Conservation (phyloP, 2,797 vertebrate species). For the Garrulus glandarius region DNA sequence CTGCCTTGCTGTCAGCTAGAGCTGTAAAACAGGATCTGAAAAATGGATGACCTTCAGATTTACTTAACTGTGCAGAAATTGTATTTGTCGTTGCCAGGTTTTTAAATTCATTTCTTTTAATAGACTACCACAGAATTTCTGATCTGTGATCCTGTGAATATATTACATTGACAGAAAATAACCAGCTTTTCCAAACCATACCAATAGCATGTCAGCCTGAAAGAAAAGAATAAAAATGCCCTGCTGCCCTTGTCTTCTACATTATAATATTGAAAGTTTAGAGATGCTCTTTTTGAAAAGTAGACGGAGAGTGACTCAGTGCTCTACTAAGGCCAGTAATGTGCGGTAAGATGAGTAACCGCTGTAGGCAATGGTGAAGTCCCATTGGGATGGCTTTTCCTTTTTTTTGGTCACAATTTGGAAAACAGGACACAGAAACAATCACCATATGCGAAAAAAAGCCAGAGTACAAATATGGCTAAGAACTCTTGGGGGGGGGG, state of each 20-base stretch:
- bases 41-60: background rate
- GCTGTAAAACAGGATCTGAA: background rate
- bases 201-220: background rate
- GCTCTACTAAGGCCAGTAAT: background rate
- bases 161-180: background rate
- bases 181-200: background rate
- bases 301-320: background rate
- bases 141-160: background rate
- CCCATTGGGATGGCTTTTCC: background rate
- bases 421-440: slow-evolving; percentile 6
- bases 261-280: background rate
- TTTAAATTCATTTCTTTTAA: background rate
- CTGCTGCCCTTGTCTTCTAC: background rate
- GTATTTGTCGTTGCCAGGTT: background rate
- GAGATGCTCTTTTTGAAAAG: background rate
- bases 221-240: background rate
- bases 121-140: background rate
- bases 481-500: background rate
- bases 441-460: background rate
- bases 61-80: background rate
- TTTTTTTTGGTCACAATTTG: background rate
- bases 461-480: background rate
- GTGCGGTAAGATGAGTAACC: background rate
- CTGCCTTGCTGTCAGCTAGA: background rate
- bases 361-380: background rate